phyloP scores from a whole-genome alignment of 2,113 vertebrate genomes.

The Pteruthius melanotis region DNA sequence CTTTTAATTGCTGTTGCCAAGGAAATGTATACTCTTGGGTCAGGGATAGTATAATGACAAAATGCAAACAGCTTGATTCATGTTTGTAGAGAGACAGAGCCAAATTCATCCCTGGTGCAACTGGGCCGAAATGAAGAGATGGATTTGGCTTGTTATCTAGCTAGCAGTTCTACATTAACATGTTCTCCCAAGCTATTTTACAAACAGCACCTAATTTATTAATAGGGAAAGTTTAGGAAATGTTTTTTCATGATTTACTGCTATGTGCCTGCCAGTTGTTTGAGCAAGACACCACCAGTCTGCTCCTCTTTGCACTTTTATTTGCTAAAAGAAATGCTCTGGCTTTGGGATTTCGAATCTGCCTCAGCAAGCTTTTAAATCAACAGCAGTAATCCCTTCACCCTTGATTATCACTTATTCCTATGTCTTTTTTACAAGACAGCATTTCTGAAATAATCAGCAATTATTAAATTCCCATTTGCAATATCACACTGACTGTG shows the following conservation, averaged over 20 bases:
- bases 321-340: neutral
- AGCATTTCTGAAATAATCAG: slow-evolving; percentile 20
- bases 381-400: neutral
- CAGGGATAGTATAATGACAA: slow-evolving; percentile 31
- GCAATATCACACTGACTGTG: neutral
- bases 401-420: neutral
- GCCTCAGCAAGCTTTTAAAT: slow-evolving; percentile 18
- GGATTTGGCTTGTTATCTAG: slow-evolving; percentile 32
- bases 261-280: slow-evolving; percentile 19
- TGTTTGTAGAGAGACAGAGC: neutral
- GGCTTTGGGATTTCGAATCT: neutral
- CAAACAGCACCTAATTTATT: slow-evolving; percentile 33
- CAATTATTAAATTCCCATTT: slow-evolving; percentile 15
- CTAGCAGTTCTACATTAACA: neutral
- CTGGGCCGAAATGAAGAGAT: neutral
- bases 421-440: neutral
- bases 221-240: slow-evolving; percentile 15
- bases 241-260: slow-evolving; percentile 11
- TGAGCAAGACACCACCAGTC: neutral
- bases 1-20: slow-evolving; percentile 41
- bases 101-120: slow-evolving; percentile 40
- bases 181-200: slow-evolving; percentile 13
- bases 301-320: neutral
- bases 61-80: slow-evolving; percentile 56
- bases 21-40: slow-evolving; percentile 41